Conservation (phyloP, 2,797 vertebrate genomes). For the Danio tinwini region DNA sequence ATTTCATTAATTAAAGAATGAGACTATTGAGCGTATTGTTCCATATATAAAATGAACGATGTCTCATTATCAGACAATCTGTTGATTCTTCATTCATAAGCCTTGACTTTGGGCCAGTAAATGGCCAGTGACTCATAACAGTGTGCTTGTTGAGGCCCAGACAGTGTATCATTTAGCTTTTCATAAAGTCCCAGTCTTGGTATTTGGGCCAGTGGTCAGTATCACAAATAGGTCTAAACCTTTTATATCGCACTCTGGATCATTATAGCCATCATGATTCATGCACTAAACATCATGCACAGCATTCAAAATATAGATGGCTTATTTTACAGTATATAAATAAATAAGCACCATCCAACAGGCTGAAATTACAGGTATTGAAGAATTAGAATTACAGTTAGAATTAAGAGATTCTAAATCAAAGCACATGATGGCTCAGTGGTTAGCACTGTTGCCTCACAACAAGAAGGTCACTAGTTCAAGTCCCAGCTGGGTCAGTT, state of each 20-base stretch:
- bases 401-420: too few relatives aligned
- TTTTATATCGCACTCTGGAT: background rate
- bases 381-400: too few relatives aligned
- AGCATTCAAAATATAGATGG: background rate
- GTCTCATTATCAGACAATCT: background rate
- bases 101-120: constrained; percentile 43
- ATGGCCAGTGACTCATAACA: constrained; percentile 59
- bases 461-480: too few relatives aligned
- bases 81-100: background rate
- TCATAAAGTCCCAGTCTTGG: constrained; percentile 3
- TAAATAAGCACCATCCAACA: background rate
- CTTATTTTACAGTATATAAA: background rate
- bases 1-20: too few relatives aligned
- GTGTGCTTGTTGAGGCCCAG: constrained; percentile 35
- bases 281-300: background rate
- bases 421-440: too few relatives aligned
- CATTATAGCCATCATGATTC: constrained; percentile 26
- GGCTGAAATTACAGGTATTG: background rate
- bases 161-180: constrained; percentile 31
- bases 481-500: too few relatives aligned
- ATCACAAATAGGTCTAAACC: constrained; percentile 25
- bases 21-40: background rate
- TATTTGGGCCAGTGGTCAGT: constrained; percentile 26
- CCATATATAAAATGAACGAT: background rate
- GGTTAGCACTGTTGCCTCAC: too few relatives aligned